These are phyloP conservation scores for Acrocephalus kingi DNA, from an alignment of 2,113 vertebrate species.

Conservation along the genomic window DNA sequence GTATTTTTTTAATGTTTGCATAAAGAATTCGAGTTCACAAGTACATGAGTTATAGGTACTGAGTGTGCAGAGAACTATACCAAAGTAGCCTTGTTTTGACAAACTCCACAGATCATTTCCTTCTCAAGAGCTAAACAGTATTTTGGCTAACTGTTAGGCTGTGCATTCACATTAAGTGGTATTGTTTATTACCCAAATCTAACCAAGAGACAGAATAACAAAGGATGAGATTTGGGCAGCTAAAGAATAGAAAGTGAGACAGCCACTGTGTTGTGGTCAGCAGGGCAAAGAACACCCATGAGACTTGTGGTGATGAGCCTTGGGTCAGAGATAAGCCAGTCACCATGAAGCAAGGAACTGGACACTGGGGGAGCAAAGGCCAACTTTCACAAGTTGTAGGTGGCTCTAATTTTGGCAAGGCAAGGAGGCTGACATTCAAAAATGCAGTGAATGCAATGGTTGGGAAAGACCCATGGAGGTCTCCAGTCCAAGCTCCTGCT, in stretches of 20 bases:
- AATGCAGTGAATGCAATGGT: not conserved
- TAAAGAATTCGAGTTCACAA: not conserved
- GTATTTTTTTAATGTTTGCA: not conserved
- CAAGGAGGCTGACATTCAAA: not conserved
- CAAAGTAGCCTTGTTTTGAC: not conserved
- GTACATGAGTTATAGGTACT: not conserved
- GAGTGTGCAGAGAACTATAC: not conserved
- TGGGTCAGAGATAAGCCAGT: accelerated
- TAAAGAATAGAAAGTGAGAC: not conserved
- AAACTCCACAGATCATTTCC: not conserved
- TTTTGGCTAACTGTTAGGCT: not conserved
- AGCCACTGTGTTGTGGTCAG: not conserved
- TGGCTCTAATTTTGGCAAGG: not conserved
- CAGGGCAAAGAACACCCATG: not conserved
- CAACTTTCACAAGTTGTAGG: not conserved
- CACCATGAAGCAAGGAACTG: not conserved
- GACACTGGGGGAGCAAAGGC: not conserved
- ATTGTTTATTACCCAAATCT: not conserved
- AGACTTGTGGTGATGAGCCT: not conserved
- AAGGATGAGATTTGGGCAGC: not conserved
- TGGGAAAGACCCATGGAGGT: not conserved
- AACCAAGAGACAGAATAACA: not conserved
- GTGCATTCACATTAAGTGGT: not conserved
- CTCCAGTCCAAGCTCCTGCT: not conserved
- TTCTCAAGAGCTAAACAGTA: not conserved